Conservation (phyloP, 92 coral and sea anemone species). For the Porites divaricata region DNA sequence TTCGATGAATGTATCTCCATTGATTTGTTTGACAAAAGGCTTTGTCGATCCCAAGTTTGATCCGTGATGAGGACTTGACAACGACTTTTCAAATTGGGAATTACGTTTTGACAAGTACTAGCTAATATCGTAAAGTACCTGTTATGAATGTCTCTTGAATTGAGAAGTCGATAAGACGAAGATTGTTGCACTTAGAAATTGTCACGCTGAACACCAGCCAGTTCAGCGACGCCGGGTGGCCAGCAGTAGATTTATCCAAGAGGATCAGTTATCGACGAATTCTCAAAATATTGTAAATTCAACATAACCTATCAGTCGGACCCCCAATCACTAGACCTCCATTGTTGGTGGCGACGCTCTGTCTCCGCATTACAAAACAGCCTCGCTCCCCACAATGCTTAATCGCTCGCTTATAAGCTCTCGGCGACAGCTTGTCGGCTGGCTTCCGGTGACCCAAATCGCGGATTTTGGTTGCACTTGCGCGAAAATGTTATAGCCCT, state of each 20-base stretch:
- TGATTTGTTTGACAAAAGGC: no score
- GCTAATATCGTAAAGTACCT: slow-evolving; percentile 25
- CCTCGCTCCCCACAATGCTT: slow-evolving; percentile 73
- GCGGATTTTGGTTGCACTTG: slow-evolving; percentile 43
- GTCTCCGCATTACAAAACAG: slow-evolving; percentile 93
- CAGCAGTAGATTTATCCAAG: slow-evolving; percentile 44
- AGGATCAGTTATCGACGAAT: slow-evolving; percentile 55
- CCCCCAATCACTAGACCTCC: slow-evolving; percentile 72
- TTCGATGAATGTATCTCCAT: not conserved
- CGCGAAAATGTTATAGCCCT: slow-evolving; percentile 2
- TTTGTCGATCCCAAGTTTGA: not conserved
- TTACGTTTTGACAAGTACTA: not conserved
- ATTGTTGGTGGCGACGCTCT: slow-evolving; percentile 89
- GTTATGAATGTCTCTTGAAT: slow-evolving; percentile 14
- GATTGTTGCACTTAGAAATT: slow-evolving; percentile 19
- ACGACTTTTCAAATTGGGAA: slow-evolving; percentile 1
- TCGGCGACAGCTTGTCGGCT: slow-evolving; percentile 64
- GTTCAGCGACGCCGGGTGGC: slow-evolving; percentile 68
- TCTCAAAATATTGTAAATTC: slow-evolving; percentile 80
- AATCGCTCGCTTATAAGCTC: slow-evolving; percentile 62
- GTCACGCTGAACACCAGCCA: slow-evolving; percentile 33
- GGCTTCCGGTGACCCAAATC: slow-evolving; percentile 77
- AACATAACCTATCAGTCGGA: slow-evolving; percentile 86
- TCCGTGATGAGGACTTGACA: not conserved
- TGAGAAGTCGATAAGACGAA: slow-evolving; percentile 17